Percentiles rank a stretch among this genome's conserved stretches.
Evolutionary conservation across 2,888 invertebrate genomes (phyloP).

Genomic region (Poecilobothrus nobilitatus): DNA sequence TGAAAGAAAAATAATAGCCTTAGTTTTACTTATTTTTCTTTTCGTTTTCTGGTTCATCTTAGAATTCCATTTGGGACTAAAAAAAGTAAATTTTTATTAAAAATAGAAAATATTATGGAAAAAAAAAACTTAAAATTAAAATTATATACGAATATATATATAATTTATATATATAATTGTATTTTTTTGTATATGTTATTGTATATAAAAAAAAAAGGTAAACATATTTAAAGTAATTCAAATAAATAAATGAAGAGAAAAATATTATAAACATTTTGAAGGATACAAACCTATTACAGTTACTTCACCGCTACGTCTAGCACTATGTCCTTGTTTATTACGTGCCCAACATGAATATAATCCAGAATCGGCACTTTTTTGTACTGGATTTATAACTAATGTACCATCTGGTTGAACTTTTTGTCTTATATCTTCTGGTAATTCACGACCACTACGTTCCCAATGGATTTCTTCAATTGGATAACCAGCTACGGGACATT

Average conservation of each 20-base stretch:
- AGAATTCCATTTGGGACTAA: not conserved
- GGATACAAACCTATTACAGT: conserved; percentile 62
- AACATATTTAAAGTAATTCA: no score
- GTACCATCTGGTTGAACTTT: conserved; percentile 66
- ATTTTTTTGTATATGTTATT: no score
- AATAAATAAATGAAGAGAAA: not conserved
- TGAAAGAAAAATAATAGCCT: not conserved
- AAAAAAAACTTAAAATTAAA: no score
- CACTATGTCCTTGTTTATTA: conserved; percentile 68
- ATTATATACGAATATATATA: no score
- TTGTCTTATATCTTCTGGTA: conserved; percentile 73
- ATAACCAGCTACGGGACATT: conserved; percentile 75
- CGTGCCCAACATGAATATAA: conserved; percentile 73
- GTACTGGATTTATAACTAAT: conserved; percentile 64
- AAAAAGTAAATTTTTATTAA: not conserved
- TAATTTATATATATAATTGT: no score
- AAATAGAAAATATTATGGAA: no score
- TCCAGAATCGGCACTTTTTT: conserved; percentile 65
- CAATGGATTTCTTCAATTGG: conserved; percentile 73
- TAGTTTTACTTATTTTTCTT: not conserved
- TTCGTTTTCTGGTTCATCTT: not conserved
- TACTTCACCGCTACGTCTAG: conserved; percentile 63
- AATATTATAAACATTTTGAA: not conserved
- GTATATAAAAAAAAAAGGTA: no score
- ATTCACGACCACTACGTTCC: conserved; percentile 63